Evolutionary conservation across 2,797 vertebrate genomes (phyloP), one percentile per base, ranked within the genome.

Genomic region (Danionella dracula): DNA sequence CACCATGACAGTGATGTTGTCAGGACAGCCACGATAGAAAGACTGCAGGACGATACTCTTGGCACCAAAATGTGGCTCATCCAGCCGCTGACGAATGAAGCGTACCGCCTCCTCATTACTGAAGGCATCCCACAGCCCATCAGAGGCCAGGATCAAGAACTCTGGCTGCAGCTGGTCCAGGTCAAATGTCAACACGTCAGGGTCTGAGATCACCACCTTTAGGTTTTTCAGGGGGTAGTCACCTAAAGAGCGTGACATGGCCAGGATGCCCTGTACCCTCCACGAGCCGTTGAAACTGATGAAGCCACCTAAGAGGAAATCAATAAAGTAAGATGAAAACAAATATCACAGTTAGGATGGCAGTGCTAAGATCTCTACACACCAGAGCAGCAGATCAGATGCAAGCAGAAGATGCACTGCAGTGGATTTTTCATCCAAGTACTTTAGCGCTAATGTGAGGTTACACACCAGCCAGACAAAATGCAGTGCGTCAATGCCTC

Each of bases 231-330:
- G 88, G 0, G 96, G 96, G 77, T 98, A 99, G 79, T 99, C 96
- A 2, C 96, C 96, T n/a, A 99, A 82, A 0, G 96, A 99, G 57
- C 96, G 94, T 4, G 96, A 99, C 96, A 99, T 99, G 20, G 96
- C 96, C 73, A 99, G 89, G 86, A 99, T 98, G 23, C 96, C 96
- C 85, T 99, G 96, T 4, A 99, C 96, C 0, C 96, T 91, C 96
- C 96, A 99, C 4, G 96, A 99, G 59, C 96, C 96, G 0, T 99
- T 99, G 71, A 98, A 99, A 83, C 96, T 99, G 85, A 99, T 99
- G 83, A 99, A 99, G 1, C 96, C 96, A 70, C 96, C 96, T 99
- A 78, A 35, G 23, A 27, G 6, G 23, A 27, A 6, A 6, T 3
- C 3, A 3, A 27, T 3, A 27, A 27, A 27, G 6, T 6, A 3